These are phyloP conservation scores for Leucophenga montana DNA, from an alignment of 2,888 invertebrate genomes.

Conservation along the genomic window DNA sequence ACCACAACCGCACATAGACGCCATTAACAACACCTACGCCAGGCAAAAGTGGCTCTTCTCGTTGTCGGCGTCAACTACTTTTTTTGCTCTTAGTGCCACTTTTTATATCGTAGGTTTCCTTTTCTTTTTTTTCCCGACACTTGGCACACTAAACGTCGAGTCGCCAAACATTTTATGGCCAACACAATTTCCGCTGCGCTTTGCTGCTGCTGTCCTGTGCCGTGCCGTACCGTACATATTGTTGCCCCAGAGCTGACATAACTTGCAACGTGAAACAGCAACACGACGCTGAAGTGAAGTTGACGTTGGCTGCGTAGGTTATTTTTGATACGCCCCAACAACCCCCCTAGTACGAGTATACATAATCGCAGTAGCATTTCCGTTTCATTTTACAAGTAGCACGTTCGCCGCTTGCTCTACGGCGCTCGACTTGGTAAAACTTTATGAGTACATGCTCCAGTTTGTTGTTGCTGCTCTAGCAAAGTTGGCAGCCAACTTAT, in stretches of 20 bases:
- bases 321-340: no score
- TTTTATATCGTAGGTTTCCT: background rate
- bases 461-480: constrained; percentile 4
- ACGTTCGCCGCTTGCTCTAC: no score
- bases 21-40: constrained; percentile 26
- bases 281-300: no score
- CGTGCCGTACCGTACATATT: constrained; percentile 7
- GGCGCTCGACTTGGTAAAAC: background rate
- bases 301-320: no score
- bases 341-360: no score
- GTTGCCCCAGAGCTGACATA: constrained; percentile 33
- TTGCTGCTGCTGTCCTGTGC: constrained; percentile 32
- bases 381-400: background rate
- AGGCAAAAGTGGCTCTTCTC: background rate
- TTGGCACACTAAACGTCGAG: constrained; percentile 31
- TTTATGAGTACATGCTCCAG: constrained; percentile 22
- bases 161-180: constrained; percentile 49
- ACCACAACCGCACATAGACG: background rate
- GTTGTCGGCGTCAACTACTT: background rate
- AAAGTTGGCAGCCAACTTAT: constrained; percentile 14
- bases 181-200: constrained; percentile 49
- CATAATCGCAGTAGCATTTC: background rate
- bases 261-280: constrained; percentile 29
- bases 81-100: background rate
- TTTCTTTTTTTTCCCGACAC: constrained; percentile 5